Conservation (phyloP, 23 tunicate species). For the Ascidia mentula region DNA sequence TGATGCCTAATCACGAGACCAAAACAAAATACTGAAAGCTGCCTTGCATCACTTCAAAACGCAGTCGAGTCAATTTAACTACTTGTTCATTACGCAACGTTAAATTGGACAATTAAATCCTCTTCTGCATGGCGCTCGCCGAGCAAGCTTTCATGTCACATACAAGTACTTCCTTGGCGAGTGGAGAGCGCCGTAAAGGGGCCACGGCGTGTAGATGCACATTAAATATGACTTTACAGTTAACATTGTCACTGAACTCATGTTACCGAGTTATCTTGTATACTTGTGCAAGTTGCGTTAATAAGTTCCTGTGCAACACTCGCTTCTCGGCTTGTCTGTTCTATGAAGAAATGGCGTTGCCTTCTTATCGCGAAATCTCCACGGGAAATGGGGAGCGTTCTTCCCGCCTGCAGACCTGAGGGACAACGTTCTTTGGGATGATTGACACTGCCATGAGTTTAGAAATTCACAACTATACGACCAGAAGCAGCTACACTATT, state of each 20-base stretch:
- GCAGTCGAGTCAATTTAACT: not conserved
- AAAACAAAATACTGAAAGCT: not conserved
- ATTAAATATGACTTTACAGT: too few relatives aligned
- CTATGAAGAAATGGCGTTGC: too few relatives aligned
- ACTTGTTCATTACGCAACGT: not conserved
- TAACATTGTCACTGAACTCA: too few relatives aligned
- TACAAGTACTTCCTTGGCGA: not conserved
- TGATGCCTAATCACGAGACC: not conserved
- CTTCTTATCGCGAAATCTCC: not conserved
- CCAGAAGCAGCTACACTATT: too few relatives aligned
- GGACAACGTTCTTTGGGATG: not conserved
- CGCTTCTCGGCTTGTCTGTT: too few relatives aligned
- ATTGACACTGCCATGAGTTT: not conserved
- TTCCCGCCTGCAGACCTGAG: not conserved
- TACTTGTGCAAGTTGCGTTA: too few relatives aligned
- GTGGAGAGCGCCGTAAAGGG: too few relatives aligned
- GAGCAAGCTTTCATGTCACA: not conserved
- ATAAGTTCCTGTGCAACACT: too few relatives aligned
- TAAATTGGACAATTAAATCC: not conserved
- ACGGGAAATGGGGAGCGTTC: not conserved
- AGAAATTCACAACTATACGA: not conserved
- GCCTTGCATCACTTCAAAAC: not conserved
- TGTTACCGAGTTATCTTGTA: too few relatives aligned
- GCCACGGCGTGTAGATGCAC: too few relatives aligned
- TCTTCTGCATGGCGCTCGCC: not conserved